phyloP scores from a whole-genome alignment of 2,797 vertebrate genomes.

The Enteromius argenteus region DNA sequence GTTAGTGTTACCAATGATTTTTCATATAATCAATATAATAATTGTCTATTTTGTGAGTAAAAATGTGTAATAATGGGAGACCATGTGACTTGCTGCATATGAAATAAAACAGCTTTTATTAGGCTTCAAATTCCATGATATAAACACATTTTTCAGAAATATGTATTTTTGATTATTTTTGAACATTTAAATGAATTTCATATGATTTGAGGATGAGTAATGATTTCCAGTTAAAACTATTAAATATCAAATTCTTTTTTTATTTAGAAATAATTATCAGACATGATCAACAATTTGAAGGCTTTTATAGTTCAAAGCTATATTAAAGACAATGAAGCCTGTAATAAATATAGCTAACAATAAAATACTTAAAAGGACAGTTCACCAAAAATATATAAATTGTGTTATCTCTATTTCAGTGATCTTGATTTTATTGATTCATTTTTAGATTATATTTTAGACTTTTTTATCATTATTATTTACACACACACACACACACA shows the following conservation, averaged over 20 bases:
- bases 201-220: background rate
- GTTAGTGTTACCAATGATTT: background rate
- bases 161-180: too few relatives aligned
- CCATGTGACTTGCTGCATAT: background rate
- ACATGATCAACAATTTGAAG: background rate
- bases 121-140: background rate
- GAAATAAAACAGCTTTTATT: background rate
- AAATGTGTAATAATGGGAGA: background rate
- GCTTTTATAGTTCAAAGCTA: background rate
- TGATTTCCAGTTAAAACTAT: background rate
- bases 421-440: background rate
- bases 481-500: too few relatives aligned
- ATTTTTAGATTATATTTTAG: background rate
- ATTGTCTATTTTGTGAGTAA: background rate
- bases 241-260: background rate
- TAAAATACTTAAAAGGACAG: background rate
- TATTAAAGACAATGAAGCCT: background rate
- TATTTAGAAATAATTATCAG: background rate
- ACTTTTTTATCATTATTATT: too few relatives aligned
- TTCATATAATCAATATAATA: background rate
- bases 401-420: background rate
- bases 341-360: background rate
- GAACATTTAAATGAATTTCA: background rate
- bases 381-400: background rate
- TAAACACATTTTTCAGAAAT: background rate